Conservation (phyloP, 1,140 invertebrate species). For the Drosophila triauraria region DNA sequence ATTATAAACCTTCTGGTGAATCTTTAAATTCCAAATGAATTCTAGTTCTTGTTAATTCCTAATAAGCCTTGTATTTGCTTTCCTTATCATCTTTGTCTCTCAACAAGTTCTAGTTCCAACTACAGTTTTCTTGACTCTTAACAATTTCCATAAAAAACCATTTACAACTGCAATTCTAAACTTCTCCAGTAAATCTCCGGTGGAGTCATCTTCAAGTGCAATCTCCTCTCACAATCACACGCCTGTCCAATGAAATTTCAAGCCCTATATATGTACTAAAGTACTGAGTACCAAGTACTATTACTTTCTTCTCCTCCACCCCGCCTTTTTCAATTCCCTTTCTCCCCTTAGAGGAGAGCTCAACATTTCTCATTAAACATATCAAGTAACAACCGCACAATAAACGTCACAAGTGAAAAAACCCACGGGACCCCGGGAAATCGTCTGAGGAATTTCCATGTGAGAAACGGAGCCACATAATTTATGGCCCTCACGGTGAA, state of each 20-base stretch:
- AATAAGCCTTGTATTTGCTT: not conserved
- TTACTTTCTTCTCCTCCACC: not conserved
- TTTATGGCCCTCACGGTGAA: constrained; percentile 78
- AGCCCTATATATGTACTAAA: not conserved
- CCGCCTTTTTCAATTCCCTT: constrained; percentile 13
- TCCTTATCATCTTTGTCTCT: not conserved
- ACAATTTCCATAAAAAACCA: constrained; percentile 2
- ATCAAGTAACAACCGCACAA: constrained; percentile 76
- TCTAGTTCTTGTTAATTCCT: not conserved
- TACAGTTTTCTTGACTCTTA: not conserved
- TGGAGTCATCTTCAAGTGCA: constrained; percentile 16
- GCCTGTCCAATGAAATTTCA: constrained; percentile 26
- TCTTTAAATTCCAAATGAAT: no score
- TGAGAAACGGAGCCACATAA: constrained; percentile 63
- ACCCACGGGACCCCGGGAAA: constrained; percentile 60
- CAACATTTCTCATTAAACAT: constrained; percentile 68
- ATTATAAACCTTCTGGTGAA: no score
- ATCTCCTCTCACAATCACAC: constrained; percentile 30
- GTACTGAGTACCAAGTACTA: not conserved
- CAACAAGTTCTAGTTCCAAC: not conserved
- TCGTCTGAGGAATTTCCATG: constrained; percentile 67
- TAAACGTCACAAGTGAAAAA: constrained; percentile 71
- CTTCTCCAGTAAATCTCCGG: constrained; percentile 3
- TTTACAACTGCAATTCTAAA: constrained; percentile 29
- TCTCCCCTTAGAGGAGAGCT: constrained; percentile 7